Conservation (phyloP, 2,888 invertebrate genomes). For the Pristionchus mayeri region DNA sequence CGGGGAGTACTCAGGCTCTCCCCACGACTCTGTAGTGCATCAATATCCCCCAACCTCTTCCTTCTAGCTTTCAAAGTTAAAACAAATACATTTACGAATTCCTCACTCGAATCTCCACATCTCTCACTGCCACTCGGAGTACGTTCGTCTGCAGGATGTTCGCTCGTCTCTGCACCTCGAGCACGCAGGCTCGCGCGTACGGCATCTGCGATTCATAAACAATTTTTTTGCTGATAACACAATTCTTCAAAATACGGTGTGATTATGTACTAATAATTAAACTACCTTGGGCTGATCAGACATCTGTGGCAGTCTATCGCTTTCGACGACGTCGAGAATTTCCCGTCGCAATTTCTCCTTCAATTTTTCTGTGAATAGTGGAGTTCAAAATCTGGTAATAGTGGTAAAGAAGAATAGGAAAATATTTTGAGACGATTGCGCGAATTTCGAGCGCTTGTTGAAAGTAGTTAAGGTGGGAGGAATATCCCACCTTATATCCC, state of each 20-base stretch:
- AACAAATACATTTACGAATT: neutral
- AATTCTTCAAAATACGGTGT: neutral
- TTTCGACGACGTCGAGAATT: neutral
- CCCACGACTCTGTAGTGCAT: too few relatives aligned
- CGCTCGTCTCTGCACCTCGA: neutral
- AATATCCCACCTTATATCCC: too few relatives aligned
- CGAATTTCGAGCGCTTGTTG: too few relatives aligned
- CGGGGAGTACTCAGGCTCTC: too few relatives aligned
- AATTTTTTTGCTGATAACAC: neutral
- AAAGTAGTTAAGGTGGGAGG: too few relatives aligned
- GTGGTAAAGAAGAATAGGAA: too few relatives aligned
- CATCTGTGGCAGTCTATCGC: neutral
- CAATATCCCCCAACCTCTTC: too few relatives aligned
- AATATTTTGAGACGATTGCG: too few relatives aligned
- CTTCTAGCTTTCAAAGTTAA: too few relatives aligned
- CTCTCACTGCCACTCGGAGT: neutral
- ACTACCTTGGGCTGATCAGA: neutral
- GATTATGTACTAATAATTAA: neutral
- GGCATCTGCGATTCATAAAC: neutral
- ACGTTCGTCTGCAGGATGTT: constrained; percentile 17
- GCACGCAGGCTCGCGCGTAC: neutral
- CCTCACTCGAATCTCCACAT: constrained; percentile 6
- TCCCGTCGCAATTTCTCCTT: neutral
- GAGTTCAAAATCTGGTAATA: too few relatives aligned
- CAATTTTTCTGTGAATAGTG: too few relatives aligned